Percentiles rank a stretch among this genome's conserved stretches.
Evolutionary conservation across 2,888 invertebrate species (phyloP).

Genomic region (Dicycla oo): DNA sequence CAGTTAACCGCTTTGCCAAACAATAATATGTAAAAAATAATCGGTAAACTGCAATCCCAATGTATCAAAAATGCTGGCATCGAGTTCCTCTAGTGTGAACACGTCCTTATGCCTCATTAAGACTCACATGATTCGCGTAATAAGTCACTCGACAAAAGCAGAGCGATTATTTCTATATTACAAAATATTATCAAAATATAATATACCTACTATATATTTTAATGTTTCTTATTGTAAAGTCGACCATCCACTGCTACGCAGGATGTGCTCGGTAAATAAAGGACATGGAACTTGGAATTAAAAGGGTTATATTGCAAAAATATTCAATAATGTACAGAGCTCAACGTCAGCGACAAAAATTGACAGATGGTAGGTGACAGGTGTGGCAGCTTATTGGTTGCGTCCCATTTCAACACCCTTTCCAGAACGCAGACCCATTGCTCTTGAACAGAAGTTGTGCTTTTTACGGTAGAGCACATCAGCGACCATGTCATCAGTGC

Average conservation of each 20-base stretch:
- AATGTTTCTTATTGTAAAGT: background rate
- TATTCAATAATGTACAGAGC: too few relatives aligned
- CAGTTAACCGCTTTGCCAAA: background rate
- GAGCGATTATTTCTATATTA: conserved; percentile 7
- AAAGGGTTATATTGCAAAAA: too few relatives aligned
- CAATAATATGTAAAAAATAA: background rate
- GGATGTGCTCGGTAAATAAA: background rate
- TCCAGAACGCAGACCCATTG: too few relatives aligned
- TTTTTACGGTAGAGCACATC: too few relatives aligned
- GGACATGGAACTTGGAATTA: too few relatives aligned
- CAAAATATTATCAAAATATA: background rate
- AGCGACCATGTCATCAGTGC: too few relatives aligned
- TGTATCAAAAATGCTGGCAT: background rate
- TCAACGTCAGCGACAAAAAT: too few relatives aligned
- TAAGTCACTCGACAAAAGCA: background rate
- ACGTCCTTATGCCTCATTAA: conserved; percentile 3
- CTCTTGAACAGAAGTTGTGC: too few relatives aligned
- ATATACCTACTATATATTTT: background rate
- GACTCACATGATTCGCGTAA: background rate
- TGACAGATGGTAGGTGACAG: too few relatives aligned
- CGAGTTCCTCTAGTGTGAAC: conserved; percentile 10
- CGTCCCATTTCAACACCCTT: too few relatives aligned
- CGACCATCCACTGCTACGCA: background rate
- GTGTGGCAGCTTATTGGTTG: too few relatives aligned
- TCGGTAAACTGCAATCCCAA: background rate